Conservation (phyloP, 2,113 vertebrate genomes). For the Lota lota region DNA sequence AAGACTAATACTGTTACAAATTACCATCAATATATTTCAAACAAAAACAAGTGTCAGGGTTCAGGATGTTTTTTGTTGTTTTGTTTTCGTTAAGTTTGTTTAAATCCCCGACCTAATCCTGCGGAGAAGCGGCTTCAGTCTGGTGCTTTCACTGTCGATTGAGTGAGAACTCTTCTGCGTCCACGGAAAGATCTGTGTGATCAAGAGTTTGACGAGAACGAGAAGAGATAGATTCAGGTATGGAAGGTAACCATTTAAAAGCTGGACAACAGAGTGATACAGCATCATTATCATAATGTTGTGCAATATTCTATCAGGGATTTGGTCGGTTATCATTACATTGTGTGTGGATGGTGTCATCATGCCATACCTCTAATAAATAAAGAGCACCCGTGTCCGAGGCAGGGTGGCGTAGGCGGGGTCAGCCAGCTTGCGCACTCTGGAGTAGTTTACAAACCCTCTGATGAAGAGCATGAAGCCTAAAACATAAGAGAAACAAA, state of each 20-base stretch:
- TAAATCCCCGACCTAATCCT: too few relatives aligned
- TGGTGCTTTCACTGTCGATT: neutral
- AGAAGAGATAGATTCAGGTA: too few relatives aligned
- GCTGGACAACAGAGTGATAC: too few relatives aligned
- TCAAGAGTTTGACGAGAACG: too few relatives aligned
- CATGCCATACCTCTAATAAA: constrained; percentile 86
- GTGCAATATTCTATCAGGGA: neutral
- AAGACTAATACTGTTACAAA: constrained; percentile 53
- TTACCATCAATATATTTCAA: constrained; percentile 54
- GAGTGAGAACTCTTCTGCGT: constrained; percentile 24
- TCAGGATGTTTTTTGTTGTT: constrained; percentile 53
- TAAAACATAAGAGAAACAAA: constrained; percentile 48
- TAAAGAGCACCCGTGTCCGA: constrained; percentile 98
- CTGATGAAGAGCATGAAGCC: constrained; percentile 98
- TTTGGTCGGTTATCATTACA: neutral
- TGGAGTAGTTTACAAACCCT: constrained; percentile 98
- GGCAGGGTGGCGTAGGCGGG: constrained; percentile 88
- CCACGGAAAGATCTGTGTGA: constrained; percentile 5
- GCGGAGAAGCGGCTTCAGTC: too few relatives aligned
- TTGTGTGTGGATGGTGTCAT: neutral
- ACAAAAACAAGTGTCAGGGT: constrained; percentile 51
- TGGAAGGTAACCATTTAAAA: too few relatives aligned
- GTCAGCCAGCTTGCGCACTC: constrained; percentile 98
- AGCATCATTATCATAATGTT: too few relatives aligned
- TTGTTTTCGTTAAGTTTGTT: neutral